Conservation (phyloP, 2,113 vertebrate genomes). For the Polypterus senegalus region DNA sequence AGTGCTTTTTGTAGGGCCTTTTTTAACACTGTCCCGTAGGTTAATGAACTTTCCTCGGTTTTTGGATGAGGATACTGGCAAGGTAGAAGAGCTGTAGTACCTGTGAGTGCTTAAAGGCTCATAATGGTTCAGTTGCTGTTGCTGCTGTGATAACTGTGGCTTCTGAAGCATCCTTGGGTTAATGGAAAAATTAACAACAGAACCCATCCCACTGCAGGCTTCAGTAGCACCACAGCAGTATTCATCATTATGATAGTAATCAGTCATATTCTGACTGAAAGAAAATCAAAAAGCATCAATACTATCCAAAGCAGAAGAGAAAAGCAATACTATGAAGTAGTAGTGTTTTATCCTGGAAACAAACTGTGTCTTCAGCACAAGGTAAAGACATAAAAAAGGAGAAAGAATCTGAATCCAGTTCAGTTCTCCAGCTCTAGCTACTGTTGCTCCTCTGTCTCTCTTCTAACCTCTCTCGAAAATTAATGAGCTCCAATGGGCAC, state of each 20-base stretch:
- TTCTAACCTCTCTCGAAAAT: slow-evolving; percentile 40
- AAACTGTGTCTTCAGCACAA: neutral
- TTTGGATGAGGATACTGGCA: slow-evolving; percentile 42
- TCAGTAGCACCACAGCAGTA: slow-evolving; percentile 21
- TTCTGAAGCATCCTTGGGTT: slow-evolving; percentile 21
- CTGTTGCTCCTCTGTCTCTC: slow-evolving; percentile 19
- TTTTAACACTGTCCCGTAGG: slow-evolving; percentile 72
- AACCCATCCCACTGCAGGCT: slow-evolving; percentile 27
- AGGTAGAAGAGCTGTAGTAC: slow-evolving; percentile 37
- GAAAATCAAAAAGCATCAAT: slow-evolving; percentile 10
- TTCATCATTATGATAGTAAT: slow-evolving; percentile 25
- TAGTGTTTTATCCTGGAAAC: neutral
- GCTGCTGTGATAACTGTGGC: slow-evolving; percentile 21
- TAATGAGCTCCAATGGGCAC: slow-evolving; percentile 46
- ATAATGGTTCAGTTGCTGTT: slow-evolving; percentile 12
- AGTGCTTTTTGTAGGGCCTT: slow-evolving; percentile 68
- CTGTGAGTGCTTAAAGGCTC: neutral
- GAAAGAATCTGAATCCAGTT: slow-evolving; percentile 20
- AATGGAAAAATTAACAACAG: slow-evolving; percentile 26
- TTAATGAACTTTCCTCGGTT: slow-evolving; percentile 60
- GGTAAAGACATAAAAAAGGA: neutral
- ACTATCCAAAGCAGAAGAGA: neutral
- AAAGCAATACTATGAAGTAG: neutral
- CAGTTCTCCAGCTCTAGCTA: slow-evolving; percentile 23
- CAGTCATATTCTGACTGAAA: slow-evolving; percentile 29